Conservation (phyloP, 2,797 vertebrate species). For the Pitangus sulphuratus region DNA sequence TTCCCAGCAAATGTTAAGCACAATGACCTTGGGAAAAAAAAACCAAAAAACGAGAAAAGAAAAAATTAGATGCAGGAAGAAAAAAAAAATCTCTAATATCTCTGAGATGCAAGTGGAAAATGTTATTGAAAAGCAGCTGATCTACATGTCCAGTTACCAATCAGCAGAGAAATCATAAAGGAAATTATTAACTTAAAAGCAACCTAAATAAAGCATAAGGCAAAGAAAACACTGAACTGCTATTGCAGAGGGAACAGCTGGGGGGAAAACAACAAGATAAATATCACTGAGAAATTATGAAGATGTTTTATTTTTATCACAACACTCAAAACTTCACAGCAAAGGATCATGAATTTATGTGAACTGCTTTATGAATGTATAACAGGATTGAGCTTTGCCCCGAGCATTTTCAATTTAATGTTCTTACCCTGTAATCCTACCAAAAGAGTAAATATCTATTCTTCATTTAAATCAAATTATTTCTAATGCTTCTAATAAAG, state of each 20-base stretch:
- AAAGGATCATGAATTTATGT: constrained; percentile 19
- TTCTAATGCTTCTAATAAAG: constrained; percentile 27
- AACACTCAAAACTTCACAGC: constrained; percentile 16
- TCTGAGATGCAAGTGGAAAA: not conserved
- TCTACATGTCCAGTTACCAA: not conserved
- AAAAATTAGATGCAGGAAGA: not conserved
- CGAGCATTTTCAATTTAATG: constrained; percentile 12
- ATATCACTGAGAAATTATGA: constrained; percentile 8
- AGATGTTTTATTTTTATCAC: constrained; percentile 45
- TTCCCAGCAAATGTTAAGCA: not conserved
- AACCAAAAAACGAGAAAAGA: not conserved
- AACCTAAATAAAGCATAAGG: not conserved
- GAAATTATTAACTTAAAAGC: not conserved
- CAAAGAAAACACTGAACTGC: not conserved
- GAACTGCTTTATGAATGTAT: constrained; percentile 19
- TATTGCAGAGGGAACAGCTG: not conserved
- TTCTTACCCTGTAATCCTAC: constrained; percentile 27
- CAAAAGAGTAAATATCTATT: constrained; percentile 11
- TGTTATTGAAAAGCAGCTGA: constrained; percentile 3
- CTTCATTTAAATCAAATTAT: constrained; percentile 52
- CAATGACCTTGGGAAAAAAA: constrained; percentile 11
- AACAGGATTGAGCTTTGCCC: constrained; percentile 34
- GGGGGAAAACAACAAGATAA: not conserved
- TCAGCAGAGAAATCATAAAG: not conserved
- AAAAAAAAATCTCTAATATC: not conserved